Conservation (phyloP, 2,797 vertebrate genomes). For the Poeciliopsis turneri region DNA sequence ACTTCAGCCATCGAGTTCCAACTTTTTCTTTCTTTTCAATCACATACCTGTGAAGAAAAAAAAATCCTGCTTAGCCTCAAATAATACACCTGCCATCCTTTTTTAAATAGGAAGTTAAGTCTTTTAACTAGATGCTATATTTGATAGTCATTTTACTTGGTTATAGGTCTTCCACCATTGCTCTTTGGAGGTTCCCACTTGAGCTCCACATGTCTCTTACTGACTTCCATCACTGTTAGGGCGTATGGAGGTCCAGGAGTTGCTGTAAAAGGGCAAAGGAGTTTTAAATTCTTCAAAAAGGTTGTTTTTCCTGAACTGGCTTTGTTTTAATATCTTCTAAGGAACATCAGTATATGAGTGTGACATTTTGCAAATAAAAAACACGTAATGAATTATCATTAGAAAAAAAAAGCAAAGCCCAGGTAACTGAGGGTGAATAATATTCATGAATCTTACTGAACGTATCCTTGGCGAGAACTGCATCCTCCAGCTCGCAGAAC, state of each 20-base stretch:
- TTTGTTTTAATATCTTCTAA: neutral
- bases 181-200: constrained; percentile 99
- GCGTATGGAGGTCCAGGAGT: constrained; percentile 97
- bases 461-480: constrained; percentile 96
- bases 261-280: constrained; percentile 72
- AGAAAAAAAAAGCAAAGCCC: neutral
- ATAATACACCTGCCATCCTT: neutral
- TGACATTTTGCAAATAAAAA: neutral
- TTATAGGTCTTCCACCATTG: constrained; percentile 94
- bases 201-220: constrained; percentile 93
- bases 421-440: neutral
- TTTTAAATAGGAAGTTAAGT: neutral
- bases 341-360: too few relatives aligned
- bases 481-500: constrained; percentile 94
- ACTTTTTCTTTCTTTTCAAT: constrained; percentile 99
- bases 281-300: neutral
- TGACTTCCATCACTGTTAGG: constrained; percentile 91
- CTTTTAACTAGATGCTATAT: neutral
- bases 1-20: constrained; percentile 96
- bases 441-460: constrained; percentile 87
- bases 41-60: constrained; percentile 84
- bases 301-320: neutral
- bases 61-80: neutral
- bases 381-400: neutral
- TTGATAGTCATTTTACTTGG: constrained; percentile 80